A percentile compares a stretch with the other conserved stretches of the same genome.
Evolutionary conservation across 2,888 invertebrate species (phyloP).

Genomic region (Eilema caniola): DNA sequence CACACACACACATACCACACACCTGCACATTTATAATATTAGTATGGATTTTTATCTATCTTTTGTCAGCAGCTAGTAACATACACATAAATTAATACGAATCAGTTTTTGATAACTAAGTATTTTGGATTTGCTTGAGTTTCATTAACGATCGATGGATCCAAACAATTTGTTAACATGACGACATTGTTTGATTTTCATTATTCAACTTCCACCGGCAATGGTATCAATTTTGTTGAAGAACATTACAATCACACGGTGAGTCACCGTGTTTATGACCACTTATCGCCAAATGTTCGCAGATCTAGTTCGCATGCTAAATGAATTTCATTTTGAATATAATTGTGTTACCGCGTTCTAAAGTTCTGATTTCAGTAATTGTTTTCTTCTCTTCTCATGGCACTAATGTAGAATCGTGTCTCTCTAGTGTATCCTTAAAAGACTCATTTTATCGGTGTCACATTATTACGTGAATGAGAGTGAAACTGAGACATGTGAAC

Average conservation of each 20-base stretch:
- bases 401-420: neutral
- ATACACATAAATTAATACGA: neutral
- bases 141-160: neutral
- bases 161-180: neutral
- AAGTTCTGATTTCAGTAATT: neutral
- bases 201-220: slow-evolving; percentile 15
- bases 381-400: neutral
- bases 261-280: slow-evolving; percentile 8
- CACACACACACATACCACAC: too few relatives aligned
- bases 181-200: slow-evolving; percentile 18
- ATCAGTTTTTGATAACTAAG: neutral
- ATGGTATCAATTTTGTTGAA: slow-evolving; percentile 27
- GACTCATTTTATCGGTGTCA: neutral
- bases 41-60: too few relatives aligned
- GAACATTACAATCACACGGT: slow-evolving; percentile 15
- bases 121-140: neutral
- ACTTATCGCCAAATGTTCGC: slow-evolving; percentile 8
- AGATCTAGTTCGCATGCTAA: neutral
- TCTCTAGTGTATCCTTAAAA: neutral
- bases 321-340: neutral
- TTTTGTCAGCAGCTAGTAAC: neutral
- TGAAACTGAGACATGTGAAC: too few relatives aligned
- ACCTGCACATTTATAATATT: too few relatives aligned
- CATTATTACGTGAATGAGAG: neutral
- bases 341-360: neutral